phyloP scores from a whole-genome alignment of 2,113 vertebrate genomes.

The Equus przewalskii region DNA sequence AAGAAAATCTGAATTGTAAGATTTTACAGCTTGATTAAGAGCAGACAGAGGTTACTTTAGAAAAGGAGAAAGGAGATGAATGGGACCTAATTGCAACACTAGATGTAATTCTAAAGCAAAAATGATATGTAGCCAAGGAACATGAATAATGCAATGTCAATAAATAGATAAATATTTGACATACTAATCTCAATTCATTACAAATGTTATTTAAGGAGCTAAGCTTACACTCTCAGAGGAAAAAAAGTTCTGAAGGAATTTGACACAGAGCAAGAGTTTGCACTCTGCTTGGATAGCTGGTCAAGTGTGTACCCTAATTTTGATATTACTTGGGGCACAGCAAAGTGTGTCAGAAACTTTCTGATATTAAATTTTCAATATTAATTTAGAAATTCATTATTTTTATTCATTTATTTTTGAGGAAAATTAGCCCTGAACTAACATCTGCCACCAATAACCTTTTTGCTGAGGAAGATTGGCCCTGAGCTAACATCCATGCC shows the following conservation, averaged over 20 bases:
- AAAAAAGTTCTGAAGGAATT: constrained; percentile 40
- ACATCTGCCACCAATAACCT: too few relatives aligned
- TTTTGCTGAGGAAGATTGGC: too few relatives aligned
- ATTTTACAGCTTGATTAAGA: neutral
- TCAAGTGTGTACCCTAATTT: neutral
- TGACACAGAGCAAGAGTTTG: neutral
- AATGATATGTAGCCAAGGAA: neutral
- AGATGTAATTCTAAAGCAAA: neutral
- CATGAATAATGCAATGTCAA: neutral
- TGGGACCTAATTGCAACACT: neutral
- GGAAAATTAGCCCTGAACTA: too few relatives aligned
- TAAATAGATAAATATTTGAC: neutral
- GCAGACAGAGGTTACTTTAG: neutral
- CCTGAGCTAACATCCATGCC: too few relatives aligned
- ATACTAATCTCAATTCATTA: constrained; percentile 61
- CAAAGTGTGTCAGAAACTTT: constrained; percentile 22
- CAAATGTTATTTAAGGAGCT: constrained; percentile 51
- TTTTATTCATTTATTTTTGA: neutral
- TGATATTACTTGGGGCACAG: constrained; percentile 7
- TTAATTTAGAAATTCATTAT: constrained; percentile 16
- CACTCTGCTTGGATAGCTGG: neutral
- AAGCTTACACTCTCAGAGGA: neutral
- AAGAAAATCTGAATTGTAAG: neutral
- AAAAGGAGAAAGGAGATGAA: neutral
- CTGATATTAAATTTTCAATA: constrained; percentile 36